Conservation (phyloP, 2,113 vertebrate species). For the Rhinichthys klamathensis region DNA sequence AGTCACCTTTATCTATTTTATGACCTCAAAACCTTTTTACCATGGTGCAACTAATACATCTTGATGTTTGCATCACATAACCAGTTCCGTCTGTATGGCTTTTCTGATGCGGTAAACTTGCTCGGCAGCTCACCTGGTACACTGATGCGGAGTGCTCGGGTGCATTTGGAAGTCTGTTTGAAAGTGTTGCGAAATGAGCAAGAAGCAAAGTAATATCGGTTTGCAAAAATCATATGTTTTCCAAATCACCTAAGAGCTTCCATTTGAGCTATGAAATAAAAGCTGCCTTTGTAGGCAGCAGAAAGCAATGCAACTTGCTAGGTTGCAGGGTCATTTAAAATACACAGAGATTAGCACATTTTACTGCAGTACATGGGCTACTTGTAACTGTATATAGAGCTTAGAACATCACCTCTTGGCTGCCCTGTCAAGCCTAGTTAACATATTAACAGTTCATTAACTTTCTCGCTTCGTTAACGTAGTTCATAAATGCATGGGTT, state of each 20-base stretch:
- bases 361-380: conserved; percentile 17
- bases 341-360: conserved; percentile 24
- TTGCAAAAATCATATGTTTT: background rate
- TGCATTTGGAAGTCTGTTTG: no score
- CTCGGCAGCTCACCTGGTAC: no score
- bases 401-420: conserved; percentile 24
- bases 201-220: no score
- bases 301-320: background rate
- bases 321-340: background rate
- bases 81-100: no score
- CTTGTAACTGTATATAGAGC: conserved; percentile 36
- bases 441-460: conserved; percentile 48
- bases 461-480: conserved; percentile 31
- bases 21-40: no score
- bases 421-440: conserved; percentile 47
- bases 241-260: background rate
- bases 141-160: no score
- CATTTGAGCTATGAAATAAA: background rate
- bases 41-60: no score
- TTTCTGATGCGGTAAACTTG: no score
- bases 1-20: no score
- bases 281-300: background rate
- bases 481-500: conserved; percentile 24
- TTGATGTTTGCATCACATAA: no score
- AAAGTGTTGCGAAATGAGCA: no score